phyloP scores from a whole-genome alignment of 2,888 invertebrate genomes.

The Xestia sexstrigata region DNA sequence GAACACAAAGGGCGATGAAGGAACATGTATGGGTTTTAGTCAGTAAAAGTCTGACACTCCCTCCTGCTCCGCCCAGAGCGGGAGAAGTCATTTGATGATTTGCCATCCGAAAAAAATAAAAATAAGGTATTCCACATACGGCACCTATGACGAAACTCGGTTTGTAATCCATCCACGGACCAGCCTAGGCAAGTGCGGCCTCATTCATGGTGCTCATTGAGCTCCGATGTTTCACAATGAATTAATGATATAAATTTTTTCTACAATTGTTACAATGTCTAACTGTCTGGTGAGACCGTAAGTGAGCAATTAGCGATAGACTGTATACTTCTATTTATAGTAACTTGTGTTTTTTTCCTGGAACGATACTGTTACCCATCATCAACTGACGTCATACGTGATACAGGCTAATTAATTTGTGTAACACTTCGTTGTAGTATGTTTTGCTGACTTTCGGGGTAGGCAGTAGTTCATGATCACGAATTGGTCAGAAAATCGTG shows the following conservation, averaged over 20 bases:
- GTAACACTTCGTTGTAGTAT: slow-evolving; percentile 5
- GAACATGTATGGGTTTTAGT: no score
- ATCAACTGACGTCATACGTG: slow-evolving; percentile 36
- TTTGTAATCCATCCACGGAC: no score
- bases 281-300: slow-evolving; percentile 29
- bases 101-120: no score
- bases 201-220: no score
- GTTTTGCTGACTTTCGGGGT: background rate
- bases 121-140: no score
- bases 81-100: no score
- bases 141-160: no score
- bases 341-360: slow-evolving; percentile 52
- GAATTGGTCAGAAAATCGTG: background rate
- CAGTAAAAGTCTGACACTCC: no score
- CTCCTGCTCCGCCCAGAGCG: no score
- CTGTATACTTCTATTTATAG: slow-evolving; percentile 50
- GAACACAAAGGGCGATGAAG: no score
- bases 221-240: background rate
- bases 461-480: background rate
- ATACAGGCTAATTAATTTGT: slow-evolving; percentile 27
- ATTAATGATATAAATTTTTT: background rate
- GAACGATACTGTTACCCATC: slow-evolving; percentile 30
- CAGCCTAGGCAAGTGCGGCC: no score
- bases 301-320: slow-evolving; percentile 40
- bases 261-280: slow-evolving; percentile 3